Base-by-base conservation (phyloP, 1,140 invertebrate genomes). In the Luehdorfia chinensis region DNA sequence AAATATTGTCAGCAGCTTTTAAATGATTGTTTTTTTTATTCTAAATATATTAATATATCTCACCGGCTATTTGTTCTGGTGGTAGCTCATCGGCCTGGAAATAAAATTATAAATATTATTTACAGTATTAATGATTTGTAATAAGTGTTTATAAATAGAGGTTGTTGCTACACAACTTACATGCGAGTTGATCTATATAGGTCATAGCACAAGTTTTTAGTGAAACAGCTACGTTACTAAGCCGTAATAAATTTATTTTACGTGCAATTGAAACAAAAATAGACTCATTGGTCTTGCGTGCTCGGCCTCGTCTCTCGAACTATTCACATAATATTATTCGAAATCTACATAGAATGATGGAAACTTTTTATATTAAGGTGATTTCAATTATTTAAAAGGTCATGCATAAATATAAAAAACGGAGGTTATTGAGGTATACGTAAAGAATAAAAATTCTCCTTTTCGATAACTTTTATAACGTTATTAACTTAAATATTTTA, bases 21-120 rank as follows among this genome's bases (percentile, higher is more conserved):
- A 18, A 37, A 28, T 53, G 13, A 4, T 11, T 49, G 18, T 52
- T 33, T 47, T 49, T 47, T 28, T 32, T 36, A 45, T 21, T 33
- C 41, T 34, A n/a, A n/a, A n/a, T n/a, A n/a, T n/a, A n/a, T n/a
- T n/a, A n/a, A n/a, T n/a, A 52, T 69, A 50, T 61, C 81, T 84
- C 70, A 88, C 86, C 81, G 65, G 86, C 84, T 52, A 87, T 87
- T 62, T 87, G 86, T 84, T 87, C 84, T 79, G 86, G 70, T 19
- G 86, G 86, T 54, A 87, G 84, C 69, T 87, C 86, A 75, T 87
- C 79, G 45, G 83, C 84, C 86, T 87, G 80, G 49, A 39, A 65
- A 41, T 51, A 53, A 45, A 65, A 55, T 49, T 18, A 37, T 58
- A 36, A 9, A n/a, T 28, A 8, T 25, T 18, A 36, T 15, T 50